A percentile compares a stretch with the other conserved stretches of the same genome.
These are phyloP conservation scores for Sinocyclocheilus anshuiensis DNA, from an alignment of 2,113 vertebrate genomes.

Conservation along the genomic window DNA sequence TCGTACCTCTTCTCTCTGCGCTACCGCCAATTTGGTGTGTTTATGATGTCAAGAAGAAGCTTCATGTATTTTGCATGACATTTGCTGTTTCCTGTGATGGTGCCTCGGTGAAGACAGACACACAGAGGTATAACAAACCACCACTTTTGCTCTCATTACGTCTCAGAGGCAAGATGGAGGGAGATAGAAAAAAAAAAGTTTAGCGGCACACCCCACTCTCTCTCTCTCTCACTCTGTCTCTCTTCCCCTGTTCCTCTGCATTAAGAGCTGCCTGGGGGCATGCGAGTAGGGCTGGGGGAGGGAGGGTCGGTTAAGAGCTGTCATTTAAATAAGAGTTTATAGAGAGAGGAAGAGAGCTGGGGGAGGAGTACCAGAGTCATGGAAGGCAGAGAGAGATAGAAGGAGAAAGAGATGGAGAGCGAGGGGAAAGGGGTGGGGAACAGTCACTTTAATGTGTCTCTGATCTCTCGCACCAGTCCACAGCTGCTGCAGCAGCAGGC, in stretches of 20 bases:
- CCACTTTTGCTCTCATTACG: slow-evolving; percentile 33
- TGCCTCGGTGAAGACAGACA: background rate
- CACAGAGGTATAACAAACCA: slow-evolving; percentile 29
- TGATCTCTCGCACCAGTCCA: slow-evolving; percentile 83
- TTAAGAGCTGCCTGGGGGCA: slow-evolving; percentile 70
- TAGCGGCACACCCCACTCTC: slow-evolving; percentile 48
- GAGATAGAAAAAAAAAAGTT: slow-evolving; percentile 44
- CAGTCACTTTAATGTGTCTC: slow-evolving; percentile 75
- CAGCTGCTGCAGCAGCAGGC: slow-evolving; percentile 93
- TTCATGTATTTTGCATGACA: slow-evolving; percentile 70
- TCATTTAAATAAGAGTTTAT: slow-evolving; percentile 74
- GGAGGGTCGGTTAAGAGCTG: slow-evolving; percentile 69
- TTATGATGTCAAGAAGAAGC: slow-evolving; percentile 54
- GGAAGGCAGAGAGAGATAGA: slow-evolving; percentile 67
- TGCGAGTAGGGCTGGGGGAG: slow-evolving; percentile 61
- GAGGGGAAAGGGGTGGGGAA: slow-evolving; percentile 63
- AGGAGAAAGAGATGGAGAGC: slow-evolving; percentile 63
- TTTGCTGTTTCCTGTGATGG: slow-evolving; percentile 64
- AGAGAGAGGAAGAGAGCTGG: slow-evolving; percentile 63
- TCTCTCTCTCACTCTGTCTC: slow-evolving; percentile 17
- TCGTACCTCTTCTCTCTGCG: slow-evolving; percentile 59
- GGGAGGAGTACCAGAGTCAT: slow-evolving; percentile 61
- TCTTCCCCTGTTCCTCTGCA: slow-evolving; percentile 68
- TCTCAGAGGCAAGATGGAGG: slow-evolving; percentile 11
- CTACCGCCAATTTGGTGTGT: slow-evolving; percentile 61